Conservation (phyloP, 2,113 vertebrate genomes). For the Hemiscyllium ocellatum region DNA sequence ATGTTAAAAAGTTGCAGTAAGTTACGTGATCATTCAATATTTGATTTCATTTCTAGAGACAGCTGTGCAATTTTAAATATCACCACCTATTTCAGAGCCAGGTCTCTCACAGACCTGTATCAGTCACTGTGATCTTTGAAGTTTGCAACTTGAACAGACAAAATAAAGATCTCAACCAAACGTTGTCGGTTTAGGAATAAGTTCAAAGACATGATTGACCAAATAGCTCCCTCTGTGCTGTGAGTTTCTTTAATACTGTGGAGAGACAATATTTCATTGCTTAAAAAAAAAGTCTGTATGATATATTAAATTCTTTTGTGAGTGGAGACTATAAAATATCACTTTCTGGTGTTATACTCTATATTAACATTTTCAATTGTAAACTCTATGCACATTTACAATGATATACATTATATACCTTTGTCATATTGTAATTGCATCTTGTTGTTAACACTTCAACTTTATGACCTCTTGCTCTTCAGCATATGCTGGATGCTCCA, state of each 20-base stretch:
- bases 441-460: background rate
- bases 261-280: background rate
- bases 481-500: background rate
- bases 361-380: background rate
- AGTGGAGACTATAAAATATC: background rate
- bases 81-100: background rate
- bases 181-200: background rate
- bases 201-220: background rate
- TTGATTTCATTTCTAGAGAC: background rate
- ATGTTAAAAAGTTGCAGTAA: background rate
- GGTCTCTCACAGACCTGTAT: background rate
- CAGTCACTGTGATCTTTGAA: background rate
- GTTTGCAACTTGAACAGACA: background rate
- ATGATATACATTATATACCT: background rate
- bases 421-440: background rate
- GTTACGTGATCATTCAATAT: background rate
- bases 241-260: background rate
- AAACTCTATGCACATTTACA: background rate
- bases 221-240: background rate
- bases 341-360: background rate
- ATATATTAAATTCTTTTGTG: background rate
- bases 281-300: background rate
- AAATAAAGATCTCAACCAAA: background rate
- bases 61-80: background rate
- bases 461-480: background rate